Conservation (phyloP, 2,888 invertebrate species). For the Chymomyza fuscimana region DNA sequence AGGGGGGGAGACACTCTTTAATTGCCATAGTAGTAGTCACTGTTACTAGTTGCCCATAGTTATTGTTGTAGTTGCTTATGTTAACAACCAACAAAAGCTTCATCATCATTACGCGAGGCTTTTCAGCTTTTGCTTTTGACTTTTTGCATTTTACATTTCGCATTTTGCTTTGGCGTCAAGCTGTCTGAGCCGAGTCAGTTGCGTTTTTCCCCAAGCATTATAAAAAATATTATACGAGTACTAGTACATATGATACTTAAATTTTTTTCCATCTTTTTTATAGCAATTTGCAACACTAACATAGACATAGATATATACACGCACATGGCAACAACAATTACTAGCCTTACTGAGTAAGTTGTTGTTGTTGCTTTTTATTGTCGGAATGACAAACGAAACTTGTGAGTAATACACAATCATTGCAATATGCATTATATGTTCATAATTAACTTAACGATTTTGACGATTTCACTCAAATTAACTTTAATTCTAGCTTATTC, state of each 20-base stretch:
- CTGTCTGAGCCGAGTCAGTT: conserved; percentile 2
- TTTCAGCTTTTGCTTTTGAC: conserved; percentile 41
- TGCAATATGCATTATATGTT: background rate
- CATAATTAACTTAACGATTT: background rate
- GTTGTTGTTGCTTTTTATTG: background rate
- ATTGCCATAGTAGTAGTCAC: background rate
- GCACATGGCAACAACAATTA: background rate
- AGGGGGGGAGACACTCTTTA: background rate
- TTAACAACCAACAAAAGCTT: conserved; percentile 21
- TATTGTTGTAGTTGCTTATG: conserved; percentile 12
- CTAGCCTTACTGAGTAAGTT: background rate
- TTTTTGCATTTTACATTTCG: conserved; percentile 9
- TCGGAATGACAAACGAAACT: background rate
- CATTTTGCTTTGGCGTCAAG: conserved; percentile 28
- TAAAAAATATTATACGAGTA: background rate
- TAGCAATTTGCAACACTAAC: background rate
- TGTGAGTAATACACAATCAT: background rate
- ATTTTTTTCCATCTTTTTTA: background rate
- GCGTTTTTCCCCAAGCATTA: background rate
- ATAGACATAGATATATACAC: background rate
- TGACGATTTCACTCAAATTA: conserved; percentile 1
- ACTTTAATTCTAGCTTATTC: conserved; percentile 4
- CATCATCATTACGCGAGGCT: conserved; percentile 39
- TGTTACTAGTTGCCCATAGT: background rate
- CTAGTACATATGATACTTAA: background rate